Base-by-base conservation (phyloP, 2,888 invertebrate genomes). In the Catocala sponsa region DNA sequence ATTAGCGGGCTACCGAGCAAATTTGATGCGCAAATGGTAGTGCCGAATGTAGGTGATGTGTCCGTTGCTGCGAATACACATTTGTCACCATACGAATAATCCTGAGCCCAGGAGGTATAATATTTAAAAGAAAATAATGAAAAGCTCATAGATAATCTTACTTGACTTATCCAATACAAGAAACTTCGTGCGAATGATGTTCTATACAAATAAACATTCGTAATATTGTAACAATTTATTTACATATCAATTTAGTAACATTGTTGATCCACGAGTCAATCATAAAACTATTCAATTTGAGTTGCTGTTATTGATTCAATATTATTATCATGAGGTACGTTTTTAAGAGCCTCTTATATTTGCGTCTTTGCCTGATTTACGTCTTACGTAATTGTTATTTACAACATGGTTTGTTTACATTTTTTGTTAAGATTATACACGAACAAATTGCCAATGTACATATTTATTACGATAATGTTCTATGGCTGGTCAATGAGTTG, bases 351-450 rank as follows among this genome's bases (percentile, higher is more conserved):
- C 11, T 51, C 51, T 61, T 59, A 56, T 68, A 65, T 65, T 72
- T 62, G 63, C 53, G 53, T 57, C 53, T 13, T 38, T 52, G 13
- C 13, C 41, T 61, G 68, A 64, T 68, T 75, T 70, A 66, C 11
- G 59, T 42, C 56, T 59, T 46, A 59, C 57, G 49, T 56, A 66
- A 66, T 55, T 47, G 59, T 42, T 65, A 67, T 66, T 59, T 73
- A 52, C 38, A 5, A 46, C 46, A 57, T 25, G 25, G 41, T 49
- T 43, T 76, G 74, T 68, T 70, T 65, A 59, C 33, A 47, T 49
- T 65, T 70, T 70, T 65, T 65, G 59, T 61, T 64, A 44, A 61
- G 55, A 58, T 59, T 49, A 48, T 63, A 59, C 46, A 12, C 33
- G 50, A 54, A 64, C 56, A 50, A 53, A 60, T 59, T 60, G 10